Evolutionary conservation across 2,797 vertebrate genomes (phyloP), one percentile per base, ranked within the genome.

Genomic region (Takifugu ocellatus): DNA sequence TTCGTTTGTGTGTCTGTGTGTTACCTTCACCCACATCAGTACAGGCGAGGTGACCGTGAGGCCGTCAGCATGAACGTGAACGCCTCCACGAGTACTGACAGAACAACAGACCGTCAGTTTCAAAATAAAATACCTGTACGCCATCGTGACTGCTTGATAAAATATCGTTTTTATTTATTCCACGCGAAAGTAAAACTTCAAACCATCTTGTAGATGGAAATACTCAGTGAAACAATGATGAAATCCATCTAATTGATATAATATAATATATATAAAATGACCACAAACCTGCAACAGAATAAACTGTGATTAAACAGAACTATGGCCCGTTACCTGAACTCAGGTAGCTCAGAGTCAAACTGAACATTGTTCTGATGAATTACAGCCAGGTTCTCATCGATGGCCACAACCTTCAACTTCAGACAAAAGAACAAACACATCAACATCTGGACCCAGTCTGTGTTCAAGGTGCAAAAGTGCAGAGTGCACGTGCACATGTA

Each of bases 1-100:
- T 51, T 3, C 26, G 31, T 39, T 11, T 39, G 36, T 39, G 36
- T 39, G 12, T 39, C 11, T 39, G 36, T 39, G 36, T 39, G 36
- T 7, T 84, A 99, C 96, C 94, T 97, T 93, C 60, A 97, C 84
- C 96, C 96, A 99, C 96, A 99, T 96, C 36, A 95, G 90, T 15
- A 94, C 95, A 0, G 96, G 96, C 61, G 97, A 95, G 44, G 95
- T 98, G 66, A 98, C 93, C 0, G 93, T 94, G 78, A 98, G 82
- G 29, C 89, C 79, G 51, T 97, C 94, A 48, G 70, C 25, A 0
- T 95, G 93, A 27, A 96, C 62, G 6, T 93, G 91, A 49, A 94
- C 93, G 12, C 97, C 96, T 2, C 94, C 94, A 73, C 87, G 91
- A 56, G 96, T 99, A 84, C 97, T 99, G 17, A 9, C 42, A 49